Evolutionary conservation across 2,113 vertebrate genomes (phyloP).

Genomic region (Tricholaema leucomelas): DNA sequence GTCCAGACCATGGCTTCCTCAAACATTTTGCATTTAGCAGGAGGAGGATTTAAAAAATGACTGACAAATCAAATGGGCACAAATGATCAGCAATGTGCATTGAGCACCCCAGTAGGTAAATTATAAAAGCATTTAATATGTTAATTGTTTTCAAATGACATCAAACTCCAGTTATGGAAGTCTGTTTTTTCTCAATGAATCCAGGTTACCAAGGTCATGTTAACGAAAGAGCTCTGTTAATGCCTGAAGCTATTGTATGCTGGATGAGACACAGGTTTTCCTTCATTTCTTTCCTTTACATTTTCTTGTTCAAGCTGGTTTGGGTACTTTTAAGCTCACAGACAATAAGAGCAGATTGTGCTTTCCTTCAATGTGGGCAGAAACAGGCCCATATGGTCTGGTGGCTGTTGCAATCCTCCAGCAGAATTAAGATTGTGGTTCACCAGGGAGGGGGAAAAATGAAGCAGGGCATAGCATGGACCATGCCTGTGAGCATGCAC

Average conservation of each 20-base stretch:
- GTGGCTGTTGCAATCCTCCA: neutral
- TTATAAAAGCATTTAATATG: neutral
- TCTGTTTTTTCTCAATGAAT: neutral
- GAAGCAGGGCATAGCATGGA: neutral
- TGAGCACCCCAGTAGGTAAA: neutral
- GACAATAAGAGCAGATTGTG: neutral
- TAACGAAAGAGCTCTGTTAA: neutral
- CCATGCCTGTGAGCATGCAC: accelerated
- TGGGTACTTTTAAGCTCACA: neutral
- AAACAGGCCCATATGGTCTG: neutral
- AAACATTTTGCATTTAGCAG: neutral
- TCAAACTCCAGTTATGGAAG: neutral
- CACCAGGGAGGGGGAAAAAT: neutral
- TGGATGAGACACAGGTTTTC: neutral
- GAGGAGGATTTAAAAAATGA: neutral
- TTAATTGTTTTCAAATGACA: neutral
- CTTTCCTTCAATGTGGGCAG: neutral
- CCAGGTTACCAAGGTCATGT: neutral
- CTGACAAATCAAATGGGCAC: neutral
- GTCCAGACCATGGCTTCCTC: neutral
- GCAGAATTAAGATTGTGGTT: neutral
- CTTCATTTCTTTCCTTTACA: neutral
- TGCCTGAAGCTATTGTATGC: neutral
- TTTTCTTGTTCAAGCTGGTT: neutral
- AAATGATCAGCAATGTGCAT: neutral